A percentile compares a stretch with the other conserved stretches of the same genome.
Conservation (phyloP, 2,113 vertebrate species). For the Bostrychus sinensis region DNA sequence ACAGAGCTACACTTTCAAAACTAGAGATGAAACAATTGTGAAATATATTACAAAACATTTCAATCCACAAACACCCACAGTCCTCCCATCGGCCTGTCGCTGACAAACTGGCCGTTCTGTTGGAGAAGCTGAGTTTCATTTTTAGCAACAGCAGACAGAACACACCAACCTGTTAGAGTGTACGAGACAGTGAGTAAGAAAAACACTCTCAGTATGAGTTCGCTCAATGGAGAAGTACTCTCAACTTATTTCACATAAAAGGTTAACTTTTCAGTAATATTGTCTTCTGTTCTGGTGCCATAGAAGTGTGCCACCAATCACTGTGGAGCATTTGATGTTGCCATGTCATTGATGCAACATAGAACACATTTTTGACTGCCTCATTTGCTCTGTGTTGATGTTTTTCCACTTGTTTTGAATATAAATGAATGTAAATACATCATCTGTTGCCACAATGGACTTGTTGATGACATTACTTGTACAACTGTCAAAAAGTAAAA, state of each 20-base stretch:
- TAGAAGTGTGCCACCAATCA: too few relatives aligned
- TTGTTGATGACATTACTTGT: too few relatives aligned
- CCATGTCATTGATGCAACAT: too few relatives aligned
- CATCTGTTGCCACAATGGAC: too few relatives aligned
- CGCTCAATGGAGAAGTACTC: not conserved
- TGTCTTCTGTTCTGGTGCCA: too few relatives aligned
- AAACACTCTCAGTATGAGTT: not conserved
- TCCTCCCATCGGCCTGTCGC: not conserved
- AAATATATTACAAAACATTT: not conserved
- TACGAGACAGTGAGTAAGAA: slow-evolving; percentile 4
- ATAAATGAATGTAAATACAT: too few relatives aligned
- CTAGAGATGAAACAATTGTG: not conserved
- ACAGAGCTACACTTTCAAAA: not conserved
- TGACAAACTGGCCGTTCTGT: slow-evolving; percentile 4
- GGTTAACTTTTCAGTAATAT: too few relatives aligned
- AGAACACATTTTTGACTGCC: too few relatives aligned
- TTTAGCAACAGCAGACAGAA: not conserved
- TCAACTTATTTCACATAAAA: not conserved
- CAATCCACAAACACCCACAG: not conserved
- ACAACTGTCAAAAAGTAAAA: too few relatives aligned
- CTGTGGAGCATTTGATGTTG: too few relatives aligned
- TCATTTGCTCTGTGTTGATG: too few relatives aligned
- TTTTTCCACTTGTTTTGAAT: too few relatives aligned
- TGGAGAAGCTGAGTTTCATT: not conserved
- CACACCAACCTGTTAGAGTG: not conserved